Conservation (phyloP, 2,113 vertebrate genomes). For the Columbina picui region DNA sequence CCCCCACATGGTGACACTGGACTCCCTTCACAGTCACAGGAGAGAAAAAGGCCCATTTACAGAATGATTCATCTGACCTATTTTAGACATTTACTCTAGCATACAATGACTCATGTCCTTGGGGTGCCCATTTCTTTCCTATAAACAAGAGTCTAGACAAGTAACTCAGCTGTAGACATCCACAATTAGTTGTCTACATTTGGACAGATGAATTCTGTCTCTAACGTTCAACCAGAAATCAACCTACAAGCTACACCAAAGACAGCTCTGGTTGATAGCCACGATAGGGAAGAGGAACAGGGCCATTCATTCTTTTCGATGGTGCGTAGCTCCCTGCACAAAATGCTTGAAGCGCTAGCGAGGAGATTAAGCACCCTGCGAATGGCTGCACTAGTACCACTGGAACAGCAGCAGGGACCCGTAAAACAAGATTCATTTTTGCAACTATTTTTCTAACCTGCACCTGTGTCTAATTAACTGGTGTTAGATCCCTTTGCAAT, state of each 20-base stretch:
- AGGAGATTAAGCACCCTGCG: constrained; percentile 37
- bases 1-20: neutral
- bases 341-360: neutral
- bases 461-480: constrained; percentile 2
- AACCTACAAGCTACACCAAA: constrained; percentile 31
- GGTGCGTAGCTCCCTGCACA: neutral
- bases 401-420: constrained; percentile 4
- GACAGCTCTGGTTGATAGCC: constrained; percentile 53
- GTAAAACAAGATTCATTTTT: constrained; percentile 25
- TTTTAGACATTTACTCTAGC: constrained; percentile 61
- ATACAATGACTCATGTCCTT: constrained; percentile 65
- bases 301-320: constrained; percentile 48
- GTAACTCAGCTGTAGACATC: constrained; percentile 62
- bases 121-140: constrained; percentile 67
- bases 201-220: constrained; percentile 53
- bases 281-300: constrained; percentile 42
- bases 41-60: constrained; percentile 22
- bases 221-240: constrained; percentile 45
- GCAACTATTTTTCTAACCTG: constrained; percentile 21
- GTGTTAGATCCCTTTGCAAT: neutral
- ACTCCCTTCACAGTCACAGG: constrained; percentile 6
- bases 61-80: constrained; percentile 68
- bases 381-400: neutral
- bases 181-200: constrained; percentile 58
- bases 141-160: constrained; percentile 72